phyloP scores from a whole-genome alignment of 2,888 invertebrate genomes.

The Parthenolecanium corni region DNA sequence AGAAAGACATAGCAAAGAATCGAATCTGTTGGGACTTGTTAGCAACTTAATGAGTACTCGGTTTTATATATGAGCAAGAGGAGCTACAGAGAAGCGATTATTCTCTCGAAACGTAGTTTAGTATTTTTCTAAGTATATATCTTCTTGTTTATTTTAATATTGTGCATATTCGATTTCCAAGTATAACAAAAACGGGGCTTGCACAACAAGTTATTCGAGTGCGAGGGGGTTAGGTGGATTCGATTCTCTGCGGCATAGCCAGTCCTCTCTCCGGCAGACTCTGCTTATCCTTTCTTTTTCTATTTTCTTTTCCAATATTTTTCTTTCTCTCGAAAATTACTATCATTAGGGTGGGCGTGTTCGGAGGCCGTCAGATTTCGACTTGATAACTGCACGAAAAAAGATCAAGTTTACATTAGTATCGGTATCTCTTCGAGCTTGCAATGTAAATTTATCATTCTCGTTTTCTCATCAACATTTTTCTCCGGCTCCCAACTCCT shows the following conservation, averaged over 20 bases:
- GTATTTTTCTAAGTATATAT: constrained; percentile 14
- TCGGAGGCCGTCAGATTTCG: constrained; percentile 25
- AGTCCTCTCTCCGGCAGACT: background rate
- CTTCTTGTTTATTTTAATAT: constrained; percentile 26
- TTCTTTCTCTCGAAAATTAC: constrained; percentile 24
- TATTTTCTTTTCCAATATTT: constrained; percentile 18
- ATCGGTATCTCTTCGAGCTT: constrained; percentile 19
- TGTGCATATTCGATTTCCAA: constrained; percentile 26
- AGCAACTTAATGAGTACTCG: constrained; percentile 24
- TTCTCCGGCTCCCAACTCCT: too few relatives aligned
- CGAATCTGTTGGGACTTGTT: constrained; percentile 4
- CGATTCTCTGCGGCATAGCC: constrained; percentile 20
- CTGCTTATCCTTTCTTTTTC: background rate
- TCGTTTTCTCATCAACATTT: background rate
- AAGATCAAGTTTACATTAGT: constrained; percentile 28
- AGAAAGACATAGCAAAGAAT: constrained; percentile 3
- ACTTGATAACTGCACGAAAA: constrained; percentile 28
- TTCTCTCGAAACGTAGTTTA: constrained; percentile 1
- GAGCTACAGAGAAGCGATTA: constrained; percentile 15
- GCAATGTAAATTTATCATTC: constrained; percentile 20
- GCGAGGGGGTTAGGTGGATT: background rate
- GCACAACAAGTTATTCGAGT: constrained; percentile 11
- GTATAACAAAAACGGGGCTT: constrained; percentile 12
- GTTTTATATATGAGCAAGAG: background rate
- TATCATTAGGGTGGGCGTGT: constrained; percentile 27